Evolutionary conservation across 1,140 invertebrate species (phyloP), one percentile per base, ranked within the genome.

Genomic region (Mactra quadrangularis): DNA sequence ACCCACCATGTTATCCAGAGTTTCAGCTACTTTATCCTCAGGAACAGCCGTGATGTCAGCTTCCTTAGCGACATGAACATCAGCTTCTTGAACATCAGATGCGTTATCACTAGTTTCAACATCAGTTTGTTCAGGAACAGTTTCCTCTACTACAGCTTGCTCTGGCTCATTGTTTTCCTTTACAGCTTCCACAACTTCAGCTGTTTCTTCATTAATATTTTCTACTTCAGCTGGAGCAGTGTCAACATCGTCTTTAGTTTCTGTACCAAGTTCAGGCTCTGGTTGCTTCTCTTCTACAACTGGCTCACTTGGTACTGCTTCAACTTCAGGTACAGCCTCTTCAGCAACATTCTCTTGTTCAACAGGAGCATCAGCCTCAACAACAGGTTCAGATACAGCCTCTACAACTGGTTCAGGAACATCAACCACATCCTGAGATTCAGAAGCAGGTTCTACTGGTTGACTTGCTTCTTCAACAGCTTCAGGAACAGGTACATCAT

Each of bases 1-100:
- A 76, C 74, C 74, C 74, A 76, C 74, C 74, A 22, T 38, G 31
- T 60, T 1, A n/a, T 62, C 74, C 41, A 76, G 6, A 76, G 57
- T 62, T 7, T 60, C 74, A 7, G 15, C 15, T 64, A 57, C 53
- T n/a, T 62, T 59, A 1, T 55, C 53, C 2, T 59, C 45, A 22
- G 29, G 25, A 41, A 41, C 62, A 41, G 15, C 15, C 52, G 31
- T 52, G 19, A 13, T 35, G 1, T 35, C 17, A 22, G 29, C 35
- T 47, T 64, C 74, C 19, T 62, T 35, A 17, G 19, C 50, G 29
- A 22, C 68, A 29, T 31, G 41, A 6, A 52, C 17, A 25, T 33
- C 33, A 0, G 17, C n/a, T 15, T 33, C 27, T 19, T 13, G 29
- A 15, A 33, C 70, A 9, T 4, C 52, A 70, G 45, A 35, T 47